Base-by-base conservation (phyloP, 2,888 invertebrate species). In the Ochlodes sylvanus region DNA sequence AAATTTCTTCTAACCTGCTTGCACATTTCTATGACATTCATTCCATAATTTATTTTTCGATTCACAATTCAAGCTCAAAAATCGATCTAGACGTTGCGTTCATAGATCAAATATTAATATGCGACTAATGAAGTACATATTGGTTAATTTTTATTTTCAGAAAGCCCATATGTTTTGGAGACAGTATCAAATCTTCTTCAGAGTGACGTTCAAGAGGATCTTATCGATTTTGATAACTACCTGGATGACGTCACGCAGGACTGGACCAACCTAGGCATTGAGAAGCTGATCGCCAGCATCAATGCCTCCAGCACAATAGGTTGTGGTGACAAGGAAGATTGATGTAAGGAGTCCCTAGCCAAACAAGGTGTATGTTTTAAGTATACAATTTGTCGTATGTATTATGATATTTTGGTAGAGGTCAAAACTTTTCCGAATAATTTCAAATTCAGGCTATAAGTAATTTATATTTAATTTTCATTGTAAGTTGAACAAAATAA, bases 141-240 rank as follows among this genome's bases (percentile, higher is more conserved):
- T 38, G 12, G 12, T n/a, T n/a, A n/a, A n/a, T 38, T 61, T 58
- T 64, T 68, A 57, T 84, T 83, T 84, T 42, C 90, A 87, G 94
- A 87, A 73, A 87, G 85, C 47, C 84, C 88, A 6, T 91, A 94
- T 70, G 90, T 94, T 0, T 80, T 96, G 50, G 95, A 96, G 70
- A 94, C 95, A 0, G 95, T 97, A 5, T 95, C 97, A 0, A 92
- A 95, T 38, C 90, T 98, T 57, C 87, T 99, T 50, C 96, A 97
- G 78, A 92, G 94, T 38, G 95, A 96, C 57, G 95, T 96, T 0
- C 96, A 97, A 85, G 95, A 96, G 69, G 95, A 96, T 76, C 90
- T 99, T n/a, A 93, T 97, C 12, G 99, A 99, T 89, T 99, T 99
- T 85, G 99, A 99, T 92, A 99, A 98, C 90, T 99, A 99, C 89